Evolutionary conservation across 2,113 vertebrate genomes (phyloP), one percentile per base, ranked within the genome.

Genomic region (Salminus brasiliensis): DNA sequence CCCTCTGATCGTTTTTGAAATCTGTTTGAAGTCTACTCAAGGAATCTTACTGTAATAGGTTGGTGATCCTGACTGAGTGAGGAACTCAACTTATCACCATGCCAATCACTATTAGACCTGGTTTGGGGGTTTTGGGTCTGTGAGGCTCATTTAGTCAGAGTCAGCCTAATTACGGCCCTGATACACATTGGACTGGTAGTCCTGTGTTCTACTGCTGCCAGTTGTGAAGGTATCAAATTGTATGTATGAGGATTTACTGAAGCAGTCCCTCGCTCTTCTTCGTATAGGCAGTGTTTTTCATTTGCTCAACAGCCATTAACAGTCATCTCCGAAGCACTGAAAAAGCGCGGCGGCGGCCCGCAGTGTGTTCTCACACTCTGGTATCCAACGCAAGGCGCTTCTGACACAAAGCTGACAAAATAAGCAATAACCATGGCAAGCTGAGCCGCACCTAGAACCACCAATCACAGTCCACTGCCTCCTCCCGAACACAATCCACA

Each of bases 401-500:
- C 25, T 45, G 57, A 72, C 8, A 18, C 16, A 60, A 23, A 74
- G 57, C 39, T 62, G 39, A 45, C 30, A 49, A 55, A 23, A 25
- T 55, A 55, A 55, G 9, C 23, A 55, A 55, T 55, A 23, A 55
- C 52, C 52, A 55, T 21, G 21, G 52, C 52, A 55, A 55, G 52
- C 52, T 23, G n/a, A 55, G 52, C 52, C 23, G 23, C 7, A 55
- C n/a, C 52, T 25, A 55, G n/a, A 55, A 25, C 23, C 8, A 55
- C 52, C 68, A 55, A 65, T 79, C 41, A 63, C 32, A 62, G 43
- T 16, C 30, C n/a, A 45, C 32, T 45, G 4, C 25, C 21, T 74
- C 23, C 47, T 47, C 27, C 45, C 41, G 15, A 63, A 62, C 59
- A 6, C 18, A 27, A 74, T 23, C 11, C 57, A 63, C 57, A 30